phyloP scores from a whole-genome alignment of 2,888 invertebrate genomes.

The Dryobota labecula region DNA sequence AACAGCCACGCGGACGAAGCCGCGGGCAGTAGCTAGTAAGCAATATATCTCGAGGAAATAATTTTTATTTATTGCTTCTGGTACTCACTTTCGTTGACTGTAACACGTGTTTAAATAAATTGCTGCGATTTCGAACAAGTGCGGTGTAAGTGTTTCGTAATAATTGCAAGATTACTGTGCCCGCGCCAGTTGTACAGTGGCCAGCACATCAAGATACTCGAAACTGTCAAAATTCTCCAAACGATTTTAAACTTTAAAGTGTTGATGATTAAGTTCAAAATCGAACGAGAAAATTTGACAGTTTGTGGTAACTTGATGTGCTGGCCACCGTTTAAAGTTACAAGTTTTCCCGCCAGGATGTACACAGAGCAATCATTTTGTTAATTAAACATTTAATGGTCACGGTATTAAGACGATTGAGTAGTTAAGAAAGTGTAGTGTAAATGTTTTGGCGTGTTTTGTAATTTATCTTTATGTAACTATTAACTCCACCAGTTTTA shows the following conservation, averaged over 20 bases:
- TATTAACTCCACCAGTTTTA: background rate
- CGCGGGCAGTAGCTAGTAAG: no score
- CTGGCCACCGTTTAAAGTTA: no score
- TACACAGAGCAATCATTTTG: conserved; percentile 34
- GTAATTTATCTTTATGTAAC: background rate
- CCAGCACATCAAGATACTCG: no score
- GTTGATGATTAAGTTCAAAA: no score
- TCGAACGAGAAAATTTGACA: no score
- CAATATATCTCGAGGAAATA: conserved; percentile 19
- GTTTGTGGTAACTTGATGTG: no score
- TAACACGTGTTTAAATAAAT: conserved; percentile 62
- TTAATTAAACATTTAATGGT: conserved; percentile 55
- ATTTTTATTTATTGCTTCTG: conserved; percentile 50
- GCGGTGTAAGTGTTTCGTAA: conserved; percentile 59
- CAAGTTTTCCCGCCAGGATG: conserved; percentile 54
- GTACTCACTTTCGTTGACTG: conserved; percentile 53
- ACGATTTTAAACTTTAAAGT: no score
- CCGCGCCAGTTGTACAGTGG: conserved; percentile 5
- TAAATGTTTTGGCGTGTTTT: conserved; percentile 18
- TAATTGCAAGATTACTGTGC: conserved; percentile 59
- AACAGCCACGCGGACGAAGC: no score
- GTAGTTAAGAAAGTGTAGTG: conserved; percentile 14
- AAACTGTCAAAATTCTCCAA: no score
- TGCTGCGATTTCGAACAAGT: conserved; percentile 59
- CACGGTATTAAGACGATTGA: conserved; percentile 30